Evolutionary conservation across 2,797 vertebrate genomes (phyloP).

Genomic region (Pelobates cultripes): DNA sequence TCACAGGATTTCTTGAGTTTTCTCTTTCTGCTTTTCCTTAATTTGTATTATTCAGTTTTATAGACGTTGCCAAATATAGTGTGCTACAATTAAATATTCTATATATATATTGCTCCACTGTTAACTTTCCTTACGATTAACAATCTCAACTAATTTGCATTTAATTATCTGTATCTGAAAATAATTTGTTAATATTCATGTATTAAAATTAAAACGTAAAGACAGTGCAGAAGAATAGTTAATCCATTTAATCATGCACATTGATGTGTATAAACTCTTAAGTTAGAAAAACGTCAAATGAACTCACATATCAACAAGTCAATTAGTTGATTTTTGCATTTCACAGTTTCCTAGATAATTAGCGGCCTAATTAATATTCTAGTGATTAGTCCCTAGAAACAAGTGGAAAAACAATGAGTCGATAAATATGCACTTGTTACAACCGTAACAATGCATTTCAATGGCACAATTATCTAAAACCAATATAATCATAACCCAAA

Average conservation of each 20-base stretch:
- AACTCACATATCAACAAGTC: constrained; percentile 46
- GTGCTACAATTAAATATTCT: too few species aligned
- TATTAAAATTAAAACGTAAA: background rate
- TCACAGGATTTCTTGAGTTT: too few species aligned
- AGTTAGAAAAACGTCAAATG: constrained; percentile 37
- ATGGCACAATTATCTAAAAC: background rate
- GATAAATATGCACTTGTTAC: background rate
- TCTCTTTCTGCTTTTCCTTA: too few species aligned
- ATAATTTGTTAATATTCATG: background rate
- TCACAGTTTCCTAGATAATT: constrained; percentile 37
- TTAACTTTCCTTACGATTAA: too few species aligned
- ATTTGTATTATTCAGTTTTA: too few species aligned
- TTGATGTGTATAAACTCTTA: constrained; percentile 20
- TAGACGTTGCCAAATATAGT: too few species aligned
- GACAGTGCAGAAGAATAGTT: background rate
- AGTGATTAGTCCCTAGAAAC: constrained; percentile 1
- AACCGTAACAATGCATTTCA: background rate
- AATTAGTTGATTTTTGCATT: constrained; percentile 40
- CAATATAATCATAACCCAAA: background rate
- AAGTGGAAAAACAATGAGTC: constrained; percentile 1
- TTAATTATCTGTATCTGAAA: too few species aligned
- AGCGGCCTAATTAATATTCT: constrained; percentile 33
- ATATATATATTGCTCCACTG: too few species aligned
- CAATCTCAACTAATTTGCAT: too few species aligned
- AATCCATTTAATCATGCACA: constrained; percentile 23